phyloP scores from a whole-genome alignment of 1,140 invertebrate species.

The Drosophila ercepeae region DNA sequence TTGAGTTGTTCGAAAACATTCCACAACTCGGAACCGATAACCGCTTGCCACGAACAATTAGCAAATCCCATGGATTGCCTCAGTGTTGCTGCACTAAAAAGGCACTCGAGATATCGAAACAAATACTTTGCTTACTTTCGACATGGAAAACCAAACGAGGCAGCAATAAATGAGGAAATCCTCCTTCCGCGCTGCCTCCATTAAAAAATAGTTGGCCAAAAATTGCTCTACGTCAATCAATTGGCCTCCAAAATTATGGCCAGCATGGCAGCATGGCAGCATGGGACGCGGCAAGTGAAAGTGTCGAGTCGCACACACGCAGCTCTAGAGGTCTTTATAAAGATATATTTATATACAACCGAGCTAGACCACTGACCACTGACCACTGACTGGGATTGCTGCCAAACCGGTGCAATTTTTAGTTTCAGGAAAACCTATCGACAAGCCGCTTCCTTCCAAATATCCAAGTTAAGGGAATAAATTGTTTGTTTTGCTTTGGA shows the following conservation, averaged over 20 bases:
- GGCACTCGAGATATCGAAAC: conserved; percentile 3
- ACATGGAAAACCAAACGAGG: conserved; percentile 9
- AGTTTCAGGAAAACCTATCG: conserved; percentile 35
- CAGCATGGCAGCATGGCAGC: too few relatives aligned
- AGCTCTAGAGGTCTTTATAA: not conserved
- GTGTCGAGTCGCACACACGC: conserved; percentile 14
- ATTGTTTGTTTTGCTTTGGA: too few relatives aligned
- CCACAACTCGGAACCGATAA: not conserved
- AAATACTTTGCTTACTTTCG: conserved; percentile 3
- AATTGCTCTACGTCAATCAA: conserved; percentile 39
- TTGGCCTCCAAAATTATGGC: conserved; percentile 40
- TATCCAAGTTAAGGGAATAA: too few relatives aligned
- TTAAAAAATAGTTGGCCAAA: conserved; percentile 41
- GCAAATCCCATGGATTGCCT: conserved; percentile 15
- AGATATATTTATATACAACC: not conserved
- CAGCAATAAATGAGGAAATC: conserved; percentile 32
- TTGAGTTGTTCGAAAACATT: not conserved
- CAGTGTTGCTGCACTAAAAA: not conserved
- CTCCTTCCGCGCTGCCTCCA: conserved; percentile 6
- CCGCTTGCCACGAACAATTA: conserved; percentile 16
- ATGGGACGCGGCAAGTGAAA: conserved; percentile 27
- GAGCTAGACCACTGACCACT: conserved; percentile 24
- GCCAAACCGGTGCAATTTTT: conserved; percentile 39
- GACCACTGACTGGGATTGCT: conserved; percentile 16
- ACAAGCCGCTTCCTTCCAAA: conserved; percentile 15